phyloP scores from a whole-genome alignment of 2,888 invertebrate species.

The Trichacis sp. region DNA sequence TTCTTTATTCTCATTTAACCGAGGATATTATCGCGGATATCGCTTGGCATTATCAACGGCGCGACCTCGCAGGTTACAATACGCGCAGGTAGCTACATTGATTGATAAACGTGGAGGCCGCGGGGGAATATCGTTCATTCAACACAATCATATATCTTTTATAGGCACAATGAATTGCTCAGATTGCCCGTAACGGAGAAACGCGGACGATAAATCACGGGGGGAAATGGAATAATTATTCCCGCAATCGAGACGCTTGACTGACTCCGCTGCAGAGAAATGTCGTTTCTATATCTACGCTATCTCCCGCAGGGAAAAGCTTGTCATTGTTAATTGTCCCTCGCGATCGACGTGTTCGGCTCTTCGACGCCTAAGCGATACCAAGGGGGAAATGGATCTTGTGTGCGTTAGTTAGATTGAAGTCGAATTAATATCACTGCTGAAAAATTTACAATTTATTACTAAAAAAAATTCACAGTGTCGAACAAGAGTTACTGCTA shows the following conservation, averaged over 20 bases:
- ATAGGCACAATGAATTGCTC: conserved; percentile 25
- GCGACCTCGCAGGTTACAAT: conserved; percentile 4
- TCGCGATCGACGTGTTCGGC: too few species aligned
- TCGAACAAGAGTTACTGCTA: too few species aligned
- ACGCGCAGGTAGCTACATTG: conserved; percentile 25
- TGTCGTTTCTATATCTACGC: not conserved
- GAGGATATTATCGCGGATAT: too few species aligned
- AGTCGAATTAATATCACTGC: too few species aligned
- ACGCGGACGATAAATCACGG: conserved; percentile 20
- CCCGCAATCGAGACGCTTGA: conserved; percentile 1
- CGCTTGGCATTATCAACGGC: conserved; percentile 16
- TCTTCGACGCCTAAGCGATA: too few species aligned
- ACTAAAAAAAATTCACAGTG: too few species aligned
- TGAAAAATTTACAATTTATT: too few species aligned
- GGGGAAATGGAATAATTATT: not conserved
- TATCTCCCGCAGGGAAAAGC: too few species aligned
- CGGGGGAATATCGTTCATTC: conserved; percentile 15
- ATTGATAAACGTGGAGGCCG: conserved; percentile 25
- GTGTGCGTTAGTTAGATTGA: too few species aligned
- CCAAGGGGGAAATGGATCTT: too few species aligned
- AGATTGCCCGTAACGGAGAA: conserved; percentile 19
- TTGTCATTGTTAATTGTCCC: too few species aligned
- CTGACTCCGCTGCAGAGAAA: not conserved
- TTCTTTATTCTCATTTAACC: too few species aligned
- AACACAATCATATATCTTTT: conserved; percentile 28